A percentile compares a stretch with the other conserved stretches of the same genome.
These are phyloP conservation scores for Acropora yongei DNA, from an alignment of 64 coral and sea anemone genomes.

Conservation along the genomic window DNA sequence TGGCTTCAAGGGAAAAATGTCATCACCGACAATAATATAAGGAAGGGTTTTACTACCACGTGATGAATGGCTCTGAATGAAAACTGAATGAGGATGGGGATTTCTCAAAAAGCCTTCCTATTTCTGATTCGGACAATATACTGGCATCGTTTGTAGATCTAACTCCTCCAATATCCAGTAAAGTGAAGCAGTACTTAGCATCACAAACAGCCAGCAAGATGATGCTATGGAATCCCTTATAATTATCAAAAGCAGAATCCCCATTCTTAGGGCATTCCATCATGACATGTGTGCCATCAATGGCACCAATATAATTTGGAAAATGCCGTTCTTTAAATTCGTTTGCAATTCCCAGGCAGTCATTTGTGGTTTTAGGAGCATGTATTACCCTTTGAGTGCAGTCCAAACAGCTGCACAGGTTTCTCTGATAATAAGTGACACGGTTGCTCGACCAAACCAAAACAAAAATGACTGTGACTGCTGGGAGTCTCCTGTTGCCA, in stretches of 20 bases:
- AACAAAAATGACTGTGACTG: no score
- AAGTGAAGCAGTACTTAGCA: conserved; percentile 57
- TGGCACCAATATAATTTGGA: conserved; percentile 42
- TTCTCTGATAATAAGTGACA: conserved; percentile 10
- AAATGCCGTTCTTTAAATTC: conserved; percentile 62
- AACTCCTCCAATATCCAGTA: conserved; percentile 46
- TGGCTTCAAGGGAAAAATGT: conserved; percentile 36
- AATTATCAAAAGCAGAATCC: conserved; percentile 62
- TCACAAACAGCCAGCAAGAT: conserved; percentile 58
- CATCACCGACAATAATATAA: conserved; percentile 52
- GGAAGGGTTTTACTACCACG: background rate
- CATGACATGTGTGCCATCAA: conserved; percentile 53
- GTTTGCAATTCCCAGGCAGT: conserved; percentile 52
- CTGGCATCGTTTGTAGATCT: conserved; percentile 37
- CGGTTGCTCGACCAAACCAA: no score
- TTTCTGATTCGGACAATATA: conserved; percentile 11
- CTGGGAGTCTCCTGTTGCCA: no score
- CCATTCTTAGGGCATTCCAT: conserved; percentile 52
- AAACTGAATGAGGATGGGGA: background rate
- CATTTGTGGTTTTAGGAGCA: conserved; percentile 25
- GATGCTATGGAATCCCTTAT: conserved; percentile 64
- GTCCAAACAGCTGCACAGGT: conserved; percentile 52
- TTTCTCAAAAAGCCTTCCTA: conserved; percentile 36
- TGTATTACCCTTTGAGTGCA: conserved; percentile 10
- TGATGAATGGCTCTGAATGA: conserved; percentile 22